Evolutionary conservation across 2,113 vertebrate species (phyloP).

Genomic region (Lophotis ruficrista): DNA sequence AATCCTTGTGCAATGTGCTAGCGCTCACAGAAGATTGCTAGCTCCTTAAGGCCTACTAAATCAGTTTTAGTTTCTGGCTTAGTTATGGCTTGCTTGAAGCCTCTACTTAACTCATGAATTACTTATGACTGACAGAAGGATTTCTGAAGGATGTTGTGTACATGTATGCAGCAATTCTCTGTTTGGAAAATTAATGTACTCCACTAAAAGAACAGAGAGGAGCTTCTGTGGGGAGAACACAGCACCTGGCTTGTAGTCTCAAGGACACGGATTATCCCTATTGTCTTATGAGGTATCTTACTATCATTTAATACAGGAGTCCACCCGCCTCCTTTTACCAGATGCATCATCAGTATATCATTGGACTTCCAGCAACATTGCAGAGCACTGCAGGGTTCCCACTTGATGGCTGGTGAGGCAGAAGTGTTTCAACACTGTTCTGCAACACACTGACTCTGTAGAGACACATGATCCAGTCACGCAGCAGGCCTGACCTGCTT

Average conservation of each 20-base stretch:
- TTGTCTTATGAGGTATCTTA: neutral
- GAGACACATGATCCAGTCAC: neutral
- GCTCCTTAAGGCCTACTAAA: neutral
- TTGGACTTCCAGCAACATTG: neutral
- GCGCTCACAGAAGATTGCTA: neutral
- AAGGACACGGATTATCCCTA: neutral
- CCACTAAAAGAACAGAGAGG: neutral
- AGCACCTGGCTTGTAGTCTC: neutral
- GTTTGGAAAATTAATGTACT: neutral
- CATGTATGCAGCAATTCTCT: neutral
- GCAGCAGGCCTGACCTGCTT: conserved; percentile 48
- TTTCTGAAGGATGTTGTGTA: neutral
- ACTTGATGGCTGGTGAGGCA: neutral
- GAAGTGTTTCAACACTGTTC: neutral
- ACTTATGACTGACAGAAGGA: neutral
- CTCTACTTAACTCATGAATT: neutral
- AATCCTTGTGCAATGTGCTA: neutral
- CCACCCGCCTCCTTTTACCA: neutral
- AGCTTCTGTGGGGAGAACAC: neutral
- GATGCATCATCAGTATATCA: neutral
- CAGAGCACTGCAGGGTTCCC: neutral
- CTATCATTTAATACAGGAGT: neutral
- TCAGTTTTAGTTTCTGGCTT: neutral
- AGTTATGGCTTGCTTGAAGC: neutral
- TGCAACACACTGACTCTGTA: neutral